phyloP scores from a whole-genome alignment of 2,888 invertebrate genomes.

The Ophion ventricosus region DNA sequence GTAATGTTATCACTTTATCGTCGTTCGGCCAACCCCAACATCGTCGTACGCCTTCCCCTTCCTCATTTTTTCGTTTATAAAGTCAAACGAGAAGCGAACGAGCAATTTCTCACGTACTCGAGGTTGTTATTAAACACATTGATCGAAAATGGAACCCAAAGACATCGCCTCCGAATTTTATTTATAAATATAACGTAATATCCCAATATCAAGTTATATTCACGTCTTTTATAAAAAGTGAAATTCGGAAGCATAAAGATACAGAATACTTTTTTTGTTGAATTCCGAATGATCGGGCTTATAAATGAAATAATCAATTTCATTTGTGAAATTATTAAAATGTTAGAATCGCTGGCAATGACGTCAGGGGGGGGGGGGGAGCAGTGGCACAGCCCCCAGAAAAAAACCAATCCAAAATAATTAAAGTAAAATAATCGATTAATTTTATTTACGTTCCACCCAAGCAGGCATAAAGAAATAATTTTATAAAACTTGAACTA shows the following conservation, averaged over 20 bases:
- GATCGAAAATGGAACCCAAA: conserved; percentile 15
- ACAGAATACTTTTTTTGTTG: neutral
- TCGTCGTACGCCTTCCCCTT: conserved; percentile 9
- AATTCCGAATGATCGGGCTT: neutral
- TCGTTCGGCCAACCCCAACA: conserved; percentile 55
- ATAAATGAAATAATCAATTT: neutral
- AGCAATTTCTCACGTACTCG: conserved; percentile 57
- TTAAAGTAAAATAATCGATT: too few species aligned
- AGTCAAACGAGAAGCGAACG: conserved; percentile 46
- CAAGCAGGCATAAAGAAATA: too few species aligned
- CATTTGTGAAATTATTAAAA: too few species aligned
- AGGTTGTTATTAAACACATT: conserved; percentile 44
- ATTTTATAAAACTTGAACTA: too few species aligned
- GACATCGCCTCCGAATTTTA: neutral
- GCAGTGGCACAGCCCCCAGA: too few species aligned
- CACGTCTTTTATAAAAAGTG: neutral
- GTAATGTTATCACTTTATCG: conserved; percentile 58
- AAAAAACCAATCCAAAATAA: too few species aligned
- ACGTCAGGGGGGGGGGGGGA: too few species aligned
- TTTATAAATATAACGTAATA: too few species aligned
- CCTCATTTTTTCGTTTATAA: conserved; percentile 38
- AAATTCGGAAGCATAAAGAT: neutral
- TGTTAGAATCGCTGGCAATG: too few species aligned
- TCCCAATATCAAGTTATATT: neutral
- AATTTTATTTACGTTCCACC: too few species aligned